Evolutionary conservation across 2,888 invertebrate species (phyloP).

Genomic region (Phortica okadai): DNA sequence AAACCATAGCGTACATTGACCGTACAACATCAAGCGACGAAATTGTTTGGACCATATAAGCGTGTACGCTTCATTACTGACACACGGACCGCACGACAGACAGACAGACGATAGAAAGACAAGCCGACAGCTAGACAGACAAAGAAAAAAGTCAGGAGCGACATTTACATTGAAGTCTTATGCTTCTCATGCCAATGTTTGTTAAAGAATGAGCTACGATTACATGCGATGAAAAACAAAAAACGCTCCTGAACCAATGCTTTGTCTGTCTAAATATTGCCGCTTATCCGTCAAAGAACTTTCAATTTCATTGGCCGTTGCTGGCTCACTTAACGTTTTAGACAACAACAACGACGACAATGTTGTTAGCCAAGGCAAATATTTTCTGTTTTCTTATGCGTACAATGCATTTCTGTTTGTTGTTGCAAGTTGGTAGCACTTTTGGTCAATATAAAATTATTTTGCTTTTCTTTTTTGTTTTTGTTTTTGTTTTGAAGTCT

Average conservation of each 20-base stretch:
- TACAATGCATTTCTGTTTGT: constrained; percentile 57
- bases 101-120: too few relatives aligned
- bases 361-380: background rate
- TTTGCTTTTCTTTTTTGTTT: constrained; percentile 2
- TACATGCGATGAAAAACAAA: too few relatives aligned
- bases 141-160: too few relatives aligned
- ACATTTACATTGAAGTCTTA: too few relatives aligned
- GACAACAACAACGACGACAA: constrained; percentile 7
- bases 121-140: too few relatives aligned
- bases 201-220: too few relatives aligned
- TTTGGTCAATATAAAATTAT: constrained; percentile 28
- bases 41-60: constrained; percentile 23
- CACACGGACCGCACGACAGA: background rate
- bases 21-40: constrained; percentile 10
- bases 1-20: constrained; percentile 33
- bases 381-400: background rate
- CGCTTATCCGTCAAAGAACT: constrained; percentile 66
- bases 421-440: constrained; percentile 34
- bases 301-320: constrained; percentile 65
- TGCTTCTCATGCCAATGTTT: too few relatives aligned
- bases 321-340: background rate
- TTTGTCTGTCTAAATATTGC: constrained; percentile 41
- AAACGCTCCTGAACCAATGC: background rate
- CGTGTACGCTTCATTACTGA: background rate
- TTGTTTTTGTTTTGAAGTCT: constrained; percentile 55